Percentiles rank a stretch among this genome's conserved stretches.
Conservation (phyloP, 2,113 vertebrate genomes). For the Tetrax tetrax region DNA sequence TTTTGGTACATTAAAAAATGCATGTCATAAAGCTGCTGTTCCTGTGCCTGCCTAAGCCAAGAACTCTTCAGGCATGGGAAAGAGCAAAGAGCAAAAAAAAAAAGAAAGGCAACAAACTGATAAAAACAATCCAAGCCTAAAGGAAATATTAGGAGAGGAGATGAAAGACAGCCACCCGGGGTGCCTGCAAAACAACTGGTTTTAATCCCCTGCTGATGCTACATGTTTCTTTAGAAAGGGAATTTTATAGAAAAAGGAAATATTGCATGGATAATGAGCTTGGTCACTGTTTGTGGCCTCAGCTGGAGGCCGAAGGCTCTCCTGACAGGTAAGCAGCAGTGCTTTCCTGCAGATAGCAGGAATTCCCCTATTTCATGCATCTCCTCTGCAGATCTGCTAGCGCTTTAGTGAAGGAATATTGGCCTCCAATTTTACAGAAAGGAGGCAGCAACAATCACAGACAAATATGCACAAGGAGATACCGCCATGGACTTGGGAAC, state of each 20-base stretch:
- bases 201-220: constrained; percentile 20
- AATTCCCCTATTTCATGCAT: not conserved
- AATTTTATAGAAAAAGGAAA: constrained; percentile 20
- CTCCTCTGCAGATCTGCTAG: not conserved
- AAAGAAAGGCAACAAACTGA: not conserved
- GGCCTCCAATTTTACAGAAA: not conserved
- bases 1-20: constrained; percentile 47
- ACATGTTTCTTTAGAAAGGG: not conserved
- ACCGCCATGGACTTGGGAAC: not conserved
- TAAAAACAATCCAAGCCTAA: constrained; percentile 21
- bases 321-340: not conserved
- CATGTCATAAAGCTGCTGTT: constrained; percentile 1
- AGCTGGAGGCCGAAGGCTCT: not conserved
- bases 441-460: not conserved
- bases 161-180: constrained; percentile 2
- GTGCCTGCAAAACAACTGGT: not conserved
- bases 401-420: not conserved
- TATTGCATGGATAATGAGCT: not conserved
- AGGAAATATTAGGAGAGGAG: constrained; percentile 12
- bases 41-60: constrained; percentile 2
- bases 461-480: not conserved
- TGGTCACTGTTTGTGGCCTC: not conserved
- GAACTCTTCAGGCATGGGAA: not conserved
- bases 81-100: not conserved
- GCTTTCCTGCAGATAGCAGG: not conserved